Evolutionary conservation across 1,140 invertebrate species (phyloP), one percentile per base, ranked within the genome.

Genomic region (Drosophila lacteicornis): DNA sequence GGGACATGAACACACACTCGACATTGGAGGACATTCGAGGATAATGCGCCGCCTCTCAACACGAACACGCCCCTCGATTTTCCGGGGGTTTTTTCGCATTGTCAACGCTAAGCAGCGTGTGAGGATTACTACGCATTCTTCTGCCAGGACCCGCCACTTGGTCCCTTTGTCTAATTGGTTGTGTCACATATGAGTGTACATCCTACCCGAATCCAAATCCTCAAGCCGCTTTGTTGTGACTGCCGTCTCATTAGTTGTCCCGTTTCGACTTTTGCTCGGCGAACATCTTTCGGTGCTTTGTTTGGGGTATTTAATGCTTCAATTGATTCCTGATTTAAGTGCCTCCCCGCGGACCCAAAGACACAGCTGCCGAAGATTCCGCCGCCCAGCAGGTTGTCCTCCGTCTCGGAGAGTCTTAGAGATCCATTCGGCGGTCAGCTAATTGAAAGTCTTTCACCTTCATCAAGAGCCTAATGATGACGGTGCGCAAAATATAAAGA

Each of bases 231-330:
- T 73, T 82, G 67, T 82, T 79, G 80, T 80, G 67, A 82, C 68
- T 60, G 69, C 57, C 66, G 75, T 79, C 66, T 79, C 66, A 85
- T 81, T 90, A 79, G 73, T 45, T 45, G 63, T 61, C 57, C 36
- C 65, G 25, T 55, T 47, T 74, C 69, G 68, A 83, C 55, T 65
- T 58, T 30, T 56, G 40, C 51, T 60, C 46, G 9, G 30, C 46
- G 30, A 61, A 71, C 75, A 51, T 80, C 70, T 75, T 78, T 62
- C 55, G 22, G 30, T 55, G 56, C 74, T 82, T 90, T 88, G 67
- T 85, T 79, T 71, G 55, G 79, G 74, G 85, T 85, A 90, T 90
- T 88, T 88, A 85, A 88, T 88, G 85, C 85, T 90, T 88, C 86
- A 85, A 88, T 85, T 90, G 86, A 73, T 88, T 81, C 71, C 79